Base-by-base conservation (phyloP, 2,888 invertebrate species). In the Sarcophaga variegata region DNA sequence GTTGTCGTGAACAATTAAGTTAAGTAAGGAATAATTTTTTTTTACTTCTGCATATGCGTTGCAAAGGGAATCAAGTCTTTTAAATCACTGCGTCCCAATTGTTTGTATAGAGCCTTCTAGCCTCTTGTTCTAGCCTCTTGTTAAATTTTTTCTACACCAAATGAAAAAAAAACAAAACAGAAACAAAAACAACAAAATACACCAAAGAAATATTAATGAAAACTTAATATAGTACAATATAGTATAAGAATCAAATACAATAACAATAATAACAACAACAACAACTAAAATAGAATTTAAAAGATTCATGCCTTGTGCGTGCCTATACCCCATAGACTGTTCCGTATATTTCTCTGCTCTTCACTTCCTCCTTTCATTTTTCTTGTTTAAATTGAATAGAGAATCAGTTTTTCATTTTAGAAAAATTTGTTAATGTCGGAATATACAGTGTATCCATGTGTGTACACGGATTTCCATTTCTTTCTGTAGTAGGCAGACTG, bases 301-400 rank as follows among this genome's bases (percentile, higher is more conserved):
- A 71, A 62, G 63, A 83, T 47, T 80, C 54, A 80, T 72, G 72
- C 22, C 69, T 77, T 80, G 69, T 86, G 80, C 69, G 83, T 83
- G 22, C 49, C 63, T 59, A 62, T 47, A 63, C 63, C 63, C 83
- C 72, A 64, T 69, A 59, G 49, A 69, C 69, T 62, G 72, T 83
- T 83, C 59, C 64, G 59, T 72, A 64, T 78, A 69, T 64, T 10
- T 37, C 37, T 10, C 8, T 37, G 2, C 37, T 37, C 37, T 37
- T 37, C 37, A 37, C 8, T 37, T 10, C 37, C 37, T 37, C 8
- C 2, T 37, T 37, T 10, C 37, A 2, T 37, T 37, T 37, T 10
- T 37, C 3, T 37, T 37, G 0, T 10, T 8, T 37, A 37, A 37
- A 37, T 37, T 37, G 37, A 37, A 37, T 37, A 37, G 2, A 37